A percentile compares a stretch with the other conserved stretches of the same genome.
Conservation (phyloP, 2,113 vertebrate species). For the Rutilus rutilus region DNA sequence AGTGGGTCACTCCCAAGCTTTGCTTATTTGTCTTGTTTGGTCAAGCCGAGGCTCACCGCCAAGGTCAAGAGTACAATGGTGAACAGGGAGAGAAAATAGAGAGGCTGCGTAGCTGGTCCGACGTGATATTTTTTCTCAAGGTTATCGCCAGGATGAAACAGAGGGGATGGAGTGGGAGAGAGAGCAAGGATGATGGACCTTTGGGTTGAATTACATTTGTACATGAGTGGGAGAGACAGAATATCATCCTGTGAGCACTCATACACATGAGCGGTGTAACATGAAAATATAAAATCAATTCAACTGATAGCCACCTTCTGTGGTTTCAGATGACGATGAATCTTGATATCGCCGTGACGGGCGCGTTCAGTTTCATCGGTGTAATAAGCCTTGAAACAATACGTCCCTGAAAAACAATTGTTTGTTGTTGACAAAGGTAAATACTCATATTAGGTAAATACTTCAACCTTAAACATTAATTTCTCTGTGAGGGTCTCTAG, state of each 20-base stretch:
- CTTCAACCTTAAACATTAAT: conserved; percentile 35
- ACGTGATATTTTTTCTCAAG: conserved; percentile 52
- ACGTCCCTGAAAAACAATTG: conserved; percentile 10
- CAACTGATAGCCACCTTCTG: conserved; percentile 4
- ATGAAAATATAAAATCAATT: conserved; percentile 52
- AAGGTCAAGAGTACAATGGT: conserved; percentile 49
- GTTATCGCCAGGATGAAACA: conserved; percentile 52
- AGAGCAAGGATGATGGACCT: conserved; percentile 49
- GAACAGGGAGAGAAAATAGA: conserved; percentile 42
- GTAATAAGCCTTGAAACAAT: conserved; percentile 30
- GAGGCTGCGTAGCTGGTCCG: conserved; percentile 44
- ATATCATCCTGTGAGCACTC: conserved; percentile 33
- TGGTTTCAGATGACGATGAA: conserved; percentile 26
- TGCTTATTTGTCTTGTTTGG: conserved; percentile 51
- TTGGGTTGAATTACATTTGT: conserved; percentile 55
- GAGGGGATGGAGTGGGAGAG: conserved; percentile 31
- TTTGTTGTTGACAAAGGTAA: conserved; percentile 33
- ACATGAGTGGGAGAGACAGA: conserved; percentile 35
- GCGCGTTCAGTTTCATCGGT: conserved; percentile 4
- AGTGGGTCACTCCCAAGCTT: conserved; percentile 39
- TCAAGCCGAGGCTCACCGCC: conserved; percentile 36
- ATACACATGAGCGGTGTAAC: conserved; percentile 42
- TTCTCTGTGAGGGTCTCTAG: conserved; percentile 19
- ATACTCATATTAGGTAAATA: conserved; percentile 30
- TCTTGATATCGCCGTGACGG: conserved; percentile 10